Evolutionary conservation across 2,888 invertebrate genomes (phyloP), one percentile per base, ranked within the genome.

Genomic region (Noctua fimbriata): DNA sequence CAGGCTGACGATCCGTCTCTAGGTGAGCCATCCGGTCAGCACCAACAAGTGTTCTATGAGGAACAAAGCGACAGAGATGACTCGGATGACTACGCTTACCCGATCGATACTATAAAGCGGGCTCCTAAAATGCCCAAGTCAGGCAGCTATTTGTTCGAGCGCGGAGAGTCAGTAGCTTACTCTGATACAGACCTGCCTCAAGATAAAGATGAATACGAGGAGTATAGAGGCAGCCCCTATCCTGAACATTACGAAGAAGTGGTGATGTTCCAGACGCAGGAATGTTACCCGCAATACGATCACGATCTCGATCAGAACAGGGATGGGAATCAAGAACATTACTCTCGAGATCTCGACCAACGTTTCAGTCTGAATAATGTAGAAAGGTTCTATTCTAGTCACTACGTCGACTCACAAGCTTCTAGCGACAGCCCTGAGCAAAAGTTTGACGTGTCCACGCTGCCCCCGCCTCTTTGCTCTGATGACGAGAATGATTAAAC

Each of bases 401-500:
- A 97, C 89, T 93, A 97, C 92, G 94, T 97, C 87, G 95, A 98
- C 94, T 97, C 97, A 89, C 97, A 98, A 93, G 97, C 98, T 90
- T 94, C 97, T 89, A 97, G 97, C 93, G 97, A 98, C 92, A 95
- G 98, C 78, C 98, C 98, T n/a, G 98, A 98, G 87, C 98, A 98
- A 78, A 97, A 97, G 91, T 98, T 98, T 92, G 98, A 98, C 91
- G 98, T 98, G 36, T 97, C 98, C 58, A 98, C 97, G 47, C 97
- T 98, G 90, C 98, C 98, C n/a, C 98, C 98, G 76, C 98, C 98
- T 76, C 96, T 98, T 86, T 97, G 98, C 90, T 97, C 98, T 76
- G 98, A 98, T 89, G 98, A 98, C 91, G 98, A 98, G 92, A 98
- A 98, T 89, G 97, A 97, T 87, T 96, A 94, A 92, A 87, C 84